Evolutionary conservation across 2,797 vertebrate species (phyloP), one percentile per base, ranked within the genome.

Genomic region (Holocentrus rufus): DNA sequence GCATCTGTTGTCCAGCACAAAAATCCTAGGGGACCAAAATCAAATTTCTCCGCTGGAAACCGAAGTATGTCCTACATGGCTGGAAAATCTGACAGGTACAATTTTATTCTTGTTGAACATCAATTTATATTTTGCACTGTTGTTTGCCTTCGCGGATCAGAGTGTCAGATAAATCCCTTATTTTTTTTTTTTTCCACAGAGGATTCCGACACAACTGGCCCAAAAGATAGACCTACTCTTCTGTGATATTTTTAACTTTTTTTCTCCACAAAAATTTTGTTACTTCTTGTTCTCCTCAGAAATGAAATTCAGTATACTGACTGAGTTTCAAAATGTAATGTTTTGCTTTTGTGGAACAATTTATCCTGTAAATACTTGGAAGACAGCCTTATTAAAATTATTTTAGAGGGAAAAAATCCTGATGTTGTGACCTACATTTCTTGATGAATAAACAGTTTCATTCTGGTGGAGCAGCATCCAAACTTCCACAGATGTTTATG

Each of bases 141-240:
- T 49, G 11, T 50, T 55, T 54, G 5, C 22, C 3, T 56, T 1
- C 65, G 27, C 4, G 34, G 15, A 39, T 74, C 66, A 67, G 34
- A 68, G 15, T 14, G 3, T 46, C 17, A 1, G 44, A 14, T 17
- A 17, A 13, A 15, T 80, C 10, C 0, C 2, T 49, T 0, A 15
- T 25, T 78, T 8, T 67, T 42, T 64, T 77, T 74, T 42, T 79
- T 67, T 65, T 78, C 69, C 46, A 20, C 94, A 99, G 98, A 90
- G 94, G 95, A 73, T 97, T 97, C 71, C 92, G 89, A 36, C 93
- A 97, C 69, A 96, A 94, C 80, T 98, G 98, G 97, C 97, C 97
- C 2, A 97, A 96, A 91, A 98, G 97, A 97, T 99, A 95, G 60
- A 87, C 31, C 22, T 30, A 25, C 46, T 23, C 23, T 39, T 17